Conservation (phyloP, 2,888 invertebrate species). For the Dryomyza anilis region DNA sequence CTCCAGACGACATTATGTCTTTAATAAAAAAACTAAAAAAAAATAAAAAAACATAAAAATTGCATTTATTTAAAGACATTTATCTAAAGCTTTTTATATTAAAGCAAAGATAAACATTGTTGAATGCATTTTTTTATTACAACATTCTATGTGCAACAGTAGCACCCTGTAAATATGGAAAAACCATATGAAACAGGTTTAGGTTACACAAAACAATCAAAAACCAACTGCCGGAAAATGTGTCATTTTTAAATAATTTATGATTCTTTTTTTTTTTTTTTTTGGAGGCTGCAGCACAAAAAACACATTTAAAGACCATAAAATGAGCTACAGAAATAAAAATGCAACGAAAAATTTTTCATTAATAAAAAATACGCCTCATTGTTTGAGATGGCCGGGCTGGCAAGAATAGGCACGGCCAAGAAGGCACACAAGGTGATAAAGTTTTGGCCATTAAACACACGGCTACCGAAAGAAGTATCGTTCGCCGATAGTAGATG, state of each 20-base stretch:
- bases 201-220: too few relatives aligned
- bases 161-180: neutral
- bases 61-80: too few relatives aligned
- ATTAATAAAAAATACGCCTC: conserved; percentile 21
- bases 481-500: neutral
- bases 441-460: conserved; percentile 3
- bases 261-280: neutral
- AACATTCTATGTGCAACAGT: neutral
- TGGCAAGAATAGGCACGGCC: neutral
- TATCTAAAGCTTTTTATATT: neutral
- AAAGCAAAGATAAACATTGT: neutral
- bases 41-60: too few relatives aligned
- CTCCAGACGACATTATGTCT: too few relatives aligned
- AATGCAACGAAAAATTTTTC: conserved; percentile 2
- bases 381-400: neutral
- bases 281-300: neutral
- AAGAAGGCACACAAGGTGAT: conserved; percentile 4
- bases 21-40: too few relatives aligned
- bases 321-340: conserved; percentile 8
- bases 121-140: neutral
- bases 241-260: conserved; percentile 13
- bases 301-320: conserved; percentile 3
- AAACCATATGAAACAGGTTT: neutral
- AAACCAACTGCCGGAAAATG: conserved; percentile 7
- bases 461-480: conserved; percentile 11